Conservation (phyloP, 2,888 invertebrate species). For the Chymomyza procnemis region DNA sequence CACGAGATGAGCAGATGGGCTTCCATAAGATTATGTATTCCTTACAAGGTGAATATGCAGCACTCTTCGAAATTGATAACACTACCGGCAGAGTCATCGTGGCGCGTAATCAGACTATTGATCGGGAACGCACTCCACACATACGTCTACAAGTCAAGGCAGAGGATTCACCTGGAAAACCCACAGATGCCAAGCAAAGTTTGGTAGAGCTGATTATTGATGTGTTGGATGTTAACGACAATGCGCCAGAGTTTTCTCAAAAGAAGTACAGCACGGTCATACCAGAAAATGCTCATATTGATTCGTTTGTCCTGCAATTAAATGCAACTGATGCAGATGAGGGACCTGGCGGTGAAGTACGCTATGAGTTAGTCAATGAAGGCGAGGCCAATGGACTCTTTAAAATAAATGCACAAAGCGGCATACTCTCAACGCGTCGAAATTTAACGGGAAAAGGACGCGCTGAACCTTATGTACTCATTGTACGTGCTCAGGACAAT, state of each 20-base stretch:
- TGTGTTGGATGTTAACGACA: constrained; percentile 88
- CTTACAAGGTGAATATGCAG: constrained; percentile 86
- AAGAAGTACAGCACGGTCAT: constrained; percentile 85
- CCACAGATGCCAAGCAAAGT: constrained; percentile 83
- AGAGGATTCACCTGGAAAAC: constrained; percentile 86
- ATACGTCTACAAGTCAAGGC: constrained; percentile 86
- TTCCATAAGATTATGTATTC: constrained; percentile 86
- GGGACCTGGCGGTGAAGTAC: constrained; percentile 85
- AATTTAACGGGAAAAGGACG: constrained; percentile 87
- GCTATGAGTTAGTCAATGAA: constrained; percentile 86
- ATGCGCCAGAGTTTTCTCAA: constrained; percentile 84
- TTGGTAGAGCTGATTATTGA: constrained; percentile 84
- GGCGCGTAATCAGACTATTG: constrained; percentile 83
- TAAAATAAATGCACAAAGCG: constrained; percentile 83
- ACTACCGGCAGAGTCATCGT: constrained; percentile 84
- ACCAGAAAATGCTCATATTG: constrained; percentile 85
- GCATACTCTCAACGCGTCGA: constrained; percentile 83
- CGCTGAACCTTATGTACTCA: constrained; percentile 85
- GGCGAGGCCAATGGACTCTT: constrained; percentile 86
- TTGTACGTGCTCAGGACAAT: constrained; percentile 85
- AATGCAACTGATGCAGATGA: constrained; percentile 88
- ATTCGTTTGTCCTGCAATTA: constrained; percentile 84
- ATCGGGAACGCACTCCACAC: constrained; percentile 85
- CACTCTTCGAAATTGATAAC: constrained; percentile 85
- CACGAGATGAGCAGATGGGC: constrained; percentile 81